A percentile compares a stretch with the other conserved stretches of the same genome.
Evolutionary conservation across 2,113 vertebrate species (phyloP).

Genomic region (Vidua macroura): DNA sequence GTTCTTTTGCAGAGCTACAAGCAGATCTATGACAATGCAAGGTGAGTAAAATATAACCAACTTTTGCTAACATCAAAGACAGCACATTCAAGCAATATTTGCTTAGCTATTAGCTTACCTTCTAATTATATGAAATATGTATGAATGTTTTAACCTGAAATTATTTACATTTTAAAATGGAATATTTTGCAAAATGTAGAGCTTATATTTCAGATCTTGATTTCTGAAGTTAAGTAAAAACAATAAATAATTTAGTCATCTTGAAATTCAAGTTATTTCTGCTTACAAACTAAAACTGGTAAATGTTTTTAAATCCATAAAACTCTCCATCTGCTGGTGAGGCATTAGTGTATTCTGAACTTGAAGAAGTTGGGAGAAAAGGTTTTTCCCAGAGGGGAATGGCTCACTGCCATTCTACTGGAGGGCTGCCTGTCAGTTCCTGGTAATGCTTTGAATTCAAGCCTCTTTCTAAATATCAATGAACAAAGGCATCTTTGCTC

Average conservation of each 20-base stretch:
- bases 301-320: neutral
- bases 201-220: neutral
- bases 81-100: neutral
- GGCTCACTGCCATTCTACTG: neutral
- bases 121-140: neutral
- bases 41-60: constrained; percentile 37
- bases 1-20: constrained; percentile 39
- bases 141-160: neutral
- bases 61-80: neutral
- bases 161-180: neutral
- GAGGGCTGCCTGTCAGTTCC: neutral
- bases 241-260: neutral
- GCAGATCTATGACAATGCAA: neutral
- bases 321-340: neutral
- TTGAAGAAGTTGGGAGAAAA: neutral
- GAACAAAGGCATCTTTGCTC: neutral
- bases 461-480: neutral
- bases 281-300: neutral
- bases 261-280: neutral
- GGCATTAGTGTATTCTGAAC: neutral
- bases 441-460: neutral
- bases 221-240: neutral
- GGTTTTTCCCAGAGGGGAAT: neutral
- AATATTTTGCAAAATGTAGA: neutral
- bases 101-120: neutral